These are phyloP conservation scores for Cryptocephalus primarius DNA, from an alignment of 2,888 invertebrate species.

Conservation along the genomic window DNA sequence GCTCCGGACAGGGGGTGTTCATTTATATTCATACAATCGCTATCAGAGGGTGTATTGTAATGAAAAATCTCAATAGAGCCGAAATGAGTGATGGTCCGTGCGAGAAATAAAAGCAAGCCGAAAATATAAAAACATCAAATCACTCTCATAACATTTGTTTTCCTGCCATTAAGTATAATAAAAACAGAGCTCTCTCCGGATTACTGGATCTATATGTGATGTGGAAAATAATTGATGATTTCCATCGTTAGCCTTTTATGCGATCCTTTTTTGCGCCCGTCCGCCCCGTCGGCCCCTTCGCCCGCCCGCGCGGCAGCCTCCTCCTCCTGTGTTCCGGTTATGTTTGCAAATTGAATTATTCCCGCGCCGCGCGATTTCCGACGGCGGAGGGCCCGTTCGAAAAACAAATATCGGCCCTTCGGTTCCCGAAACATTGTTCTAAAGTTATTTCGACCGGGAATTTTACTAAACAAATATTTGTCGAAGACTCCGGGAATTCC, in stretches of 20 bases:
- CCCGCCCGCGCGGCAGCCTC: too few species aligned
- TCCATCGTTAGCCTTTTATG: neutral
- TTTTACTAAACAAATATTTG: too few species aligned
- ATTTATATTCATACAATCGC: slow-evolving; percentile 9
- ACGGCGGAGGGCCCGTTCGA: neutral
- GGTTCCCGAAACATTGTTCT: too few species aligned
- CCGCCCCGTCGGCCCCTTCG: too few species aligned
- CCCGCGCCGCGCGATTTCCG: neutral
- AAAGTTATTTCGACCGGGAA: too few species aligned
- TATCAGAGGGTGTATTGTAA: slow-evolving; percentile 8
- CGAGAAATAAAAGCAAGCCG: slow-evolving; percentile 2
- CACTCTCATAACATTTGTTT: slow-evolving; percentile 33
- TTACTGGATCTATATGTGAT: slow-evolving; percentile 5
- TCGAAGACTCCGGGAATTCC: too few species aligned
- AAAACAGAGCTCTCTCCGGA: slow-evolving; percentile 7
- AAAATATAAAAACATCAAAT: slow-evolving; percentile 29
- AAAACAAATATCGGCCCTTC: too few species aligned
- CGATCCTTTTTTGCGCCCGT: neutral
- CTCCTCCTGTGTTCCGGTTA: neutral
- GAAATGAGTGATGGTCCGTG: slow-evolving; percentile 7
- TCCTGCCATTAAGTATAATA: slow-evolving; percentile 23
- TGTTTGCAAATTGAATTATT: neutral
- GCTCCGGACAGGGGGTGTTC: slow-evolving; percentile 7
- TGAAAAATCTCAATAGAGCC: slow-evolving; percentile 13
- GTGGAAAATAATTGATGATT: slow-evolving; percentile 3